Percentiles rank a stretch among this genome's conserved stretches.
Conservation (phyloP, 2,797 vertebrate genomes). For the Enteromius paludinosus region DNA sequence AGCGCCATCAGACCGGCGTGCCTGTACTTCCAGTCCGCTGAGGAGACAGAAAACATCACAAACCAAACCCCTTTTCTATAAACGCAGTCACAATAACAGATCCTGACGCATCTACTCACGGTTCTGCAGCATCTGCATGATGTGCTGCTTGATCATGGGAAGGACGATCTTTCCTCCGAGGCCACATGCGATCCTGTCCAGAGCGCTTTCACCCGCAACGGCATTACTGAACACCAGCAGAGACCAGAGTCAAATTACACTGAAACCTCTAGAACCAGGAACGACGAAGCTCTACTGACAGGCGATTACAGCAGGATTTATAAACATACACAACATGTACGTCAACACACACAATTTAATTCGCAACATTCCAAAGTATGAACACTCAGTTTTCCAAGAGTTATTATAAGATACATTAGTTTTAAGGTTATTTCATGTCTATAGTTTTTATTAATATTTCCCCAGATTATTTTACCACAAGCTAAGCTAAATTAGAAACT, state of each 20-base stretch:
- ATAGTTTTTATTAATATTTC: no score
- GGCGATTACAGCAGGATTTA: background rate
- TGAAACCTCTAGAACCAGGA: rapidly evolving
- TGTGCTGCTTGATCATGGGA: slow-evolving; percentile 98
- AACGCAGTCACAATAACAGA: background rate
- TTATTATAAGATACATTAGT: background rate
- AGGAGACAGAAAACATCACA: no score
- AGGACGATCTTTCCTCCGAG: slow-evolving; percentile 96
- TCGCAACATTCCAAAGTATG: background rate
- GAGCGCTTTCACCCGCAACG: slow-evolving; percentile 94
- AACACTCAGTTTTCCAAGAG: no score
- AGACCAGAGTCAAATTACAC: background rate
- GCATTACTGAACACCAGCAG: slow-evolving; percentile 82
- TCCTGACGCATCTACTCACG: slow-evolving; percentile 78
- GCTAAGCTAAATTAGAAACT: background rate
- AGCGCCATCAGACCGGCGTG: slow-evolving; percentile 97
- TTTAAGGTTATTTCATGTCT: background rate
- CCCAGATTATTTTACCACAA: background rate
- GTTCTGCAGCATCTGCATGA: slow-evolving; percentile 99
- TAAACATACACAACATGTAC: background rate
- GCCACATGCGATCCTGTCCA: slow-evolving; percentile 97
- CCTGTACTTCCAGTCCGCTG: slow-evolving; percentile 97
- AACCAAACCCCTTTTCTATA: background rate
- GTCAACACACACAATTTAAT: background rate
- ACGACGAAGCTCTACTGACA: background rate